A percentile compares a stretch with the other conserved stretches of the same genome.
Conservation (phyloP, 2,113 vertebrate genomes). For the Podilymbus podiceps region DNA sequence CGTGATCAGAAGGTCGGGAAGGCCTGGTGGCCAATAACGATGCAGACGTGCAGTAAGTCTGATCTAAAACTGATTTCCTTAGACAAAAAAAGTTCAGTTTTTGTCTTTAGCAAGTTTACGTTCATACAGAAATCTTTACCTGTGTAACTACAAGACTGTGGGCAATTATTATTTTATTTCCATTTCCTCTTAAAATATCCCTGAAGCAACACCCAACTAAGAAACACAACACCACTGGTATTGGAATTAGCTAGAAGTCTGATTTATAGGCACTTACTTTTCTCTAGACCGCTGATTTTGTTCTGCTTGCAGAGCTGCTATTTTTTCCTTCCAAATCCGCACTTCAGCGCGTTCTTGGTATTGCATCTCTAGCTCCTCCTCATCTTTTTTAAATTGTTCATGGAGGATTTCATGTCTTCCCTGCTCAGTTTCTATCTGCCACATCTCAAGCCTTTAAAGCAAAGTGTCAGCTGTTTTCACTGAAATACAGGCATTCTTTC, state of each 20-base stretch:
- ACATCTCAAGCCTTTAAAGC: constrained; percentile 74
- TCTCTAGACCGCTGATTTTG: constrained; percentile 39
- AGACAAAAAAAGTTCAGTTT: neutral
- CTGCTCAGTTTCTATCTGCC: constrained; percentile 76
- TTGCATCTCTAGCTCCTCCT: constrained; percentile 49
- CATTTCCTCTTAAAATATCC: neutral
- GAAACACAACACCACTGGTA: neutral
- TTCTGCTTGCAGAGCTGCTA: constrained; percentile 42
- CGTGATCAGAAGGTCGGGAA: neutral
- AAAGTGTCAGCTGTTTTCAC: neutral
- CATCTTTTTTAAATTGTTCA: constrained; percentile 61
- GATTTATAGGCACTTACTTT: constrained; percentile 60
- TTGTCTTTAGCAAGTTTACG: neutral
- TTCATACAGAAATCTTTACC: neutral
- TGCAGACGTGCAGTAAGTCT: neutral
- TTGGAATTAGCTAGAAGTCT: neutral
- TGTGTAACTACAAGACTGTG: neutral
- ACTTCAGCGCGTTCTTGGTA: constrained; percentile 36
- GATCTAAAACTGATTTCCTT: neutral
- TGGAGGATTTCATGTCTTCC: constrained; percentile 57
- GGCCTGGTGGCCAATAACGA: neutral
- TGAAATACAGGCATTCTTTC: neutral
- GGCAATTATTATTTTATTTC: neutral
- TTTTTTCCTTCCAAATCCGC: constrained; percentile 72
- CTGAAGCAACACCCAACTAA: neutral